Base-by-base conservation (phyloP, 2,113 vertebrate genomes). In the Siniperca chuatsi region DNA sequence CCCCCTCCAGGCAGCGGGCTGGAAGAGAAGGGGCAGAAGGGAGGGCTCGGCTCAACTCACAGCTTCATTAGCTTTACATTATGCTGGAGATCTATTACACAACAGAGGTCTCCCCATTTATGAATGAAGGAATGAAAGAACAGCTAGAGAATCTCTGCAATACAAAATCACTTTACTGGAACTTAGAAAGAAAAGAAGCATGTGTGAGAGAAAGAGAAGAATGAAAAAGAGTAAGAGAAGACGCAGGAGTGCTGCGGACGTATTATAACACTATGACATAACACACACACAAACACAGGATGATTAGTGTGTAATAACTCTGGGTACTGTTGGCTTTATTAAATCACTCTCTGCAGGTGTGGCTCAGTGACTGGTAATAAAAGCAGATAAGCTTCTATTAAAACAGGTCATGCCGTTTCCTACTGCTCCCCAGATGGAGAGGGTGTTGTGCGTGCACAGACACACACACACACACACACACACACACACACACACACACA, bases 31-130 rank as follows among this genome's bases (percentile, higher is more conserved):
- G 66, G 73, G 46, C 57, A 58, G 13, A 23, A 48, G 55, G 57
- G 80, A 40, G 64, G 71, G 48, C 50, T 78, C 7, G 18, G 71
- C 54, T 67, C 68, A 67, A 48, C 74, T 85, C 62, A 40, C 77
- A 65, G 82, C 80, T 84, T 87, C 69, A 85, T 87, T 87, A 87
- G 81, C 58, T 72, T 77, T 57, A 78, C 58, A 88, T 82, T 87
- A 87, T 85, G 75, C 62, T 52, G 66, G 70, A 0, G 40, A 81
- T 81, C 29, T 42, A 42, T 61, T 54, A 71, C 78, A 73, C 78
- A 73, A 75, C 64, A 44, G 46, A 83, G 48, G 61, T 60, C 77
- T 85, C 54, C 50, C 62, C 74, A 29, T 61, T 75, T 60, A 35
- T 9, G 21, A 29, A 60, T 35, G 8, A 15, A 11, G 6, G 9